A percentile compares a stretch with the other conserved stretches of the same genome.
Evolutionary conservation across 2,113 vertebrate genomes (phyloP).

Genomic region (Lepus americanus): DNA sequence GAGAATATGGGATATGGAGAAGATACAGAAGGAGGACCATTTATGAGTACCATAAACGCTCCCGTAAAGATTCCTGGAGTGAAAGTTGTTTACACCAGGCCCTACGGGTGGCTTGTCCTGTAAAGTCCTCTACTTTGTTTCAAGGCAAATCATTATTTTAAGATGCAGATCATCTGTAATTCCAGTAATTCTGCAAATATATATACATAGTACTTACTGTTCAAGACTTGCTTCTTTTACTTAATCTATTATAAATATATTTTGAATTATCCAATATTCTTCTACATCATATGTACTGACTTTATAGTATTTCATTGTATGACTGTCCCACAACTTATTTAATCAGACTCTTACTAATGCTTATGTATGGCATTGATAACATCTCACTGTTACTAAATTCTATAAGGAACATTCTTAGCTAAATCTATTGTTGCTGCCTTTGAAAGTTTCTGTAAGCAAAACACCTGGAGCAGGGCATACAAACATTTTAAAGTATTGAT

Average conservation of each 20-base stretch:
- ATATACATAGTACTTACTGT: background rate
- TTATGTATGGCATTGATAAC: background rate
- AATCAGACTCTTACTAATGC: background rate
- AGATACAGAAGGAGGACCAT: background rate
- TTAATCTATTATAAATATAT: slow-evolving; percentile 40
- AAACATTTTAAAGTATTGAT: background rate
- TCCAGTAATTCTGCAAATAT: slow-evolving; percentile 38
- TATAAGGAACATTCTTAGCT: slow-evolving; percentile 38
- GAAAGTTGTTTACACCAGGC: background rate
- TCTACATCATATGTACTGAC: background rate
- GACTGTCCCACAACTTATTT: background rate
- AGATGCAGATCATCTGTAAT: slow-evolving; percentile 35
- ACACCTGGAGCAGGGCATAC: background rate
- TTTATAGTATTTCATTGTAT: background rate
- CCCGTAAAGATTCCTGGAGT: background rate
- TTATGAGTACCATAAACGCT: background rate
- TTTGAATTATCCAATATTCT: background rate
- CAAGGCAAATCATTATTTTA: slow-evolving; percentile 26
- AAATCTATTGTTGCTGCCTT: slow-evolving; percentile 3
- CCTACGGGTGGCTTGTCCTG: background rate
- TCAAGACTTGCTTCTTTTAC: slow-evolving; percentile 49
- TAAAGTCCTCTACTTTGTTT: slow-evolving; percentile 30
- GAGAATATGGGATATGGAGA: slow-evolving; percentile 25
- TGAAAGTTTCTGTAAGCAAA: slow-evolving; percentile 22
- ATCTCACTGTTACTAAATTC: slow-evolving; percentile 20